A percentile compares a stretch with the other conserved stretches of the same genome.
phyloP scores from a whole-genome alignment of 2,113 vertebrate genomes.

The Megaceryle torquata region DNA sequence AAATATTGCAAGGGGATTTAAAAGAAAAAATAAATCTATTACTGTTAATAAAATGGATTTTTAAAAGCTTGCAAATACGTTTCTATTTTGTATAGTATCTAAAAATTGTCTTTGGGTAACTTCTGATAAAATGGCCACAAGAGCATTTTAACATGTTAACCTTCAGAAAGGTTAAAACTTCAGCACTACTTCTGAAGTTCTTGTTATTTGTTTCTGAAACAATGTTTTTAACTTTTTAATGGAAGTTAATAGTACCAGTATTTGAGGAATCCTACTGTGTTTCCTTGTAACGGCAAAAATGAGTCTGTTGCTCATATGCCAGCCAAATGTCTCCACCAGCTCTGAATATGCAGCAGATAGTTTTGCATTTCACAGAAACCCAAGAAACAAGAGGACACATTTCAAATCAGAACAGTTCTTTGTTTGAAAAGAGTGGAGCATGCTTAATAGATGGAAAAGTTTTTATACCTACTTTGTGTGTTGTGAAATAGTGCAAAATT shows the following conservation, averaged over 20 bases:
- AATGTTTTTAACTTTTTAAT: not conserved
- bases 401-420: not conserved
- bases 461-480: rapidly evolving
- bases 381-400: not conserved
- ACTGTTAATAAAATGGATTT: not conserved
- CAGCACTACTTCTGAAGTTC: not conserved
- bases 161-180: not conserved
- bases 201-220: not conserved
- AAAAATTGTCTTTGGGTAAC: not conserved
- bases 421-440: not conserved
- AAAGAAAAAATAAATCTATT: not conserved
- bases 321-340: not conserved
- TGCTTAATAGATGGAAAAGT: not conserved
- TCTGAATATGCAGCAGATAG: not conserved
- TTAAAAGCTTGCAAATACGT: not conserved
- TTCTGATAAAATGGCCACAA: not conserved
- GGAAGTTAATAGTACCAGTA: rapidly evolving
- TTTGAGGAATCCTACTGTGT: not conserved
- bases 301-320: not conserved
- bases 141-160: not conserved
- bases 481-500: not conserved
- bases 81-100: not conserved
- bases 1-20: not conserved
- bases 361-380: not conserved
- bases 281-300: not conserved